Percentiles rank a stretch among this genome's conserved stretches.
phyloP scores from a whole-genome alignment of 1,140 invertebrate species.

The Xylocopa sonorina region DNA sequence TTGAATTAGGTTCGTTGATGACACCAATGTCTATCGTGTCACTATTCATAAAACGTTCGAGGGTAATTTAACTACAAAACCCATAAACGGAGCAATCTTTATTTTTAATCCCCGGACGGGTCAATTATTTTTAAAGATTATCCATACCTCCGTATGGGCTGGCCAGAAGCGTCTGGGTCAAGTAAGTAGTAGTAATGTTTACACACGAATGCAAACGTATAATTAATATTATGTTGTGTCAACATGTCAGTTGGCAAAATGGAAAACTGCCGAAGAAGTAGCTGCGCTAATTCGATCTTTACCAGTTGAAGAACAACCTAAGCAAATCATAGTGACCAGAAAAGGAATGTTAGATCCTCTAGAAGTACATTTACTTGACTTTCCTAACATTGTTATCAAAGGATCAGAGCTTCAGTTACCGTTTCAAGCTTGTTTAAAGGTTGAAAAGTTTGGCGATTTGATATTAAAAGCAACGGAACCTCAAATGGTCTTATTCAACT shows the following conservation, averaged over 20 bases:
- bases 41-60: slow-evolving; percentile 99
- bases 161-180: slow-evolving; percentile 96
- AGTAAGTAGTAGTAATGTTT: slow-evolving; percentile 40
- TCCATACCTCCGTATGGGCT: slow-evolving; percentile 99
- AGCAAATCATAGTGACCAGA: slow-evolving; percentile 99
- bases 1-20: slow-evolving; percentile 93
- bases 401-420: slow-evolving; percentile 99
- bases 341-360: slow-evolving; percentile 99
- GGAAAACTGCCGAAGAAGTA: slow-evolving; percentile 99
- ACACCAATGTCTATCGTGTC: slow-evolving; percentile 99
- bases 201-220: too few relatives aligned
- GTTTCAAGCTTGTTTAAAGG: slow-evolving; percentile 99
- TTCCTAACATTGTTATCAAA: slow-evolving; percentile 99
- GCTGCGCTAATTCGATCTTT: slow-evolving; percentile 99
- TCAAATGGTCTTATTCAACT: slow-evolving; percentile 99
- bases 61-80: slow-evolving; percentile 99
- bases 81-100: slow-evolving; percentile 99
- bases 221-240: slow-evolving; percentile 71
- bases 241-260: slow-evolving; percentile 91
- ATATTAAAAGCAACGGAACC: slow-evolving; percentile 99
- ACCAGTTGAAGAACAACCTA: slow-evolving; percentile 99
- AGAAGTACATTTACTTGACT: slow-evolving; percentile 99
- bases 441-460: slow-evolving; percentile 99
- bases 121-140: slow-evolving; percentile 99
- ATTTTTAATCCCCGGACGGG: slow-evolving; percentile 99